Evolutionary conservation across 2,113 vertebrate genomes (phyloP).

Genomic region (Panthera leo): DNA sequence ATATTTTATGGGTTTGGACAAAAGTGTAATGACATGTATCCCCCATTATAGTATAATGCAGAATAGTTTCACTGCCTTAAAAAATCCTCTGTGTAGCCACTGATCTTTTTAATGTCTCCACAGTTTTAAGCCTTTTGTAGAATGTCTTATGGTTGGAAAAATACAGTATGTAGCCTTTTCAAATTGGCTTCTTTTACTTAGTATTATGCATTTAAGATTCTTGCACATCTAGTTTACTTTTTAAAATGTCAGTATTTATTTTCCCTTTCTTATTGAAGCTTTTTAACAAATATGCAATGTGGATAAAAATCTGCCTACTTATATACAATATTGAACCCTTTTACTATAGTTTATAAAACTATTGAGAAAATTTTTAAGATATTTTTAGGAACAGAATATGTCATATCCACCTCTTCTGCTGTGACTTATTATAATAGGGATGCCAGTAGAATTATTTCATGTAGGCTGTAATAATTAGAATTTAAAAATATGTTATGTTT

Average conservation of each 20-base stretch:
- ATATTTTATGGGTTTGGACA: not conserved
- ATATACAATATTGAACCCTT: not conserved
- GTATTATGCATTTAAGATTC: not conserved
- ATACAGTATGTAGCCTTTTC: not conserved
- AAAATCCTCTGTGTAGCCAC: not conserved
- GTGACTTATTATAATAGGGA: not conserved
- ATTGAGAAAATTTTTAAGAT: not conserved
- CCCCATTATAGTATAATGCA: not conserved
- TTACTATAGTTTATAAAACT: conserved; percentile 18
- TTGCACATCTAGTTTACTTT: not conserved
- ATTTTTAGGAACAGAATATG: conserved; percentile 15
- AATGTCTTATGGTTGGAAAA: not conserved
- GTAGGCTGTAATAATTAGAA: not conserved
- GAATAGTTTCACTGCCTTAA: too few relatives aligned
- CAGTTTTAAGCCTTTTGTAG: not conserved
- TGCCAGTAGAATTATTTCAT: conserved; percentile 31
- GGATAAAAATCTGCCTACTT: not conserved
- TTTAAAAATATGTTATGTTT: not conserved
- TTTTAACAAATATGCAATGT: not conserved
- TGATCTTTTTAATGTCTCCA: not conserved
- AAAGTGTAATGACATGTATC: not conserved
- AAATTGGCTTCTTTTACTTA: not conserved
- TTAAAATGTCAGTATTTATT: not conserved
- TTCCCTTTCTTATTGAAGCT: conserved; percentile 7
- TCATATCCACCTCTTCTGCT: not conserved